Conservation (phyloP, 1,140 invertebrate species). For the Musca domestica region DNA sequence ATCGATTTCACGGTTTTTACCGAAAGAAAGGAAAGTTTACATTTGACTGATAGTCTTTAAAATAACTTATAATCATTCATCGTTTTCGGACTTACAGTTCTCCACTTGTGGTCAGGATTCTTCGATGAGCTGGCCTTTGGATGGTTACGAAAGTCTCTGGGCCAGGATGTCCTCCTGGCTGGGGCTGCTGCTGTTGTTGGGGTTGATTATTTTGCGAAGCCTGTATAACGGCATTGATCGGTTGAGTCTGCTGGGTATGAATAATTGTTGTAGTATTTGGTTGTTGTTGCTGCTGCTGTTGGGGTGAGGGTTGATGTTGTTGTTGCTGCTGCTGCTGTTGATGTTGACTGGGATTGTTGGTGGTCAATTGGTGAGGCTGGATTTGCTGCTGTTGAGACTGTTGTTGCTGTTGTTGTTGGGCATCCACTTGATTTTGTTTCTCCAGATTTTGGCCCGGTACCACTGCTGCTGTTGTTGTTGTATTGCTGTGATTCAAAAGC, state of each 20-base stretch:
- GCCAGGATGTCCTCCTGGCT: slow-evolving; percentile 2
- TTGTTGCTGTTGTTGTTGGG: slow-evolving; percentile 17
- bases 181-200: slow-evolving; percentile 29
- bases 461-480: background rate
- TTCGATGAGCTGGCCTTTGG: background rate
- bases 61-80: too few species aligned
- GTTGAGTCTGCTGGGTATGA: slow-evolving; percentile 1
- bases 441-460: too few species aligned
- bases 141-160: background rate
- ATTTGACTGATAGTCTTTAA: too few species aligned
- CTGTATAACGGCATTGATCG: slow-evolving; percentile 22
- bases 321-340: slow-evolving; percentile 11
- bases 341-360: slow-evolving; percentile 1
- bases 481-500: background rate
- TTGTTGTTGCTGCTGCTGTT: slow-evolving; percentile 6
- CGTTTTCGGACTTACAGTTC: background rate
- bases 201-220: slow-evolving; percentile 31
- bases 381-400: slow-evolving; percentile 26
- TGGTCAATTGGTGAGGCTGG: slow-evolving; percentile 28
- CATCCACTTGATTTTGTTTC: background rate
- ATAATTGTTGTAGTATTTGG: background rate
- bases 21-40: too few species aligned
- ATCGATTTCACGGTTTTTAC: too few species aligned
- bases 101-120: slow-evolving; percentile 1
- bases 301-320: slow-evolving; percentile 9